A percentile compares a stretch with the other conserved stretches of the same genome.
phyloP scores from a whole-genome alignment of 2,797 vertebrate genomes.

The Pempheris klunzingeri region DNA sequence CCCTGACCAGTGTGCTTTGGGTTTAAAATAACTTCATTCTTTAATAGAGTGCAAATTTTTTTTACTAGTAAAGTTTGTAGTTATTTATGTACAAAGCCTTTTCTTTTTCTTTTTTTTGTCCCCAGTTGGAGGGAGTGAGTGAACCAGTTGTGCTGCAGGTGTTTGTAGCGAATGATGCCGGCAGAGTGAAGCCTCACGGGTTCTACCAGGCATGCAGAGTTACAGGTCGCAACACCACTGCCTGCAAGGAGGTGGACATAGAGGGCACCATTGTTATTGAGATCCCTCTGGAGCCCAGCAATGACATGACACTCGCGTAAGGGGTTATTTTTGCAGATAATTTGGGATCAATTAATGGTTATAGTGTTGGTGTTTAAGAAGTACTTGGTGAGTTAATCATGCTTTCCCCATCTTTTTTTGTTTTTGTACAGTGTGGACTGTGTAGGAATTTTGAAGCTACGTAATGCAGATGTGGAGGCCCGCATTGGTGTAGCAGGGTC shows the following conservation, averaged over 20 bases:
- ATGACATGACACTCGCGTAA: conserved; percentile 97
- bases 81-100: neutral
- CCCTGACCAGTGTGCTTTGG: neutral
- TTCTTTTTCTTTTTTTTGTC: conserved; percentile 10
- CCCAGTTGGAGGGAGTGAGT: conserved; percentile 94
- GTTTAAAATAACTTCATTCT: neutral
- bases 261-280: conserved; percentile 98
- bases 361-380: neutral
- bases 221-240: conserved; percentile 97
- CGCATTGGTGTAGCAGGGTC: conserved; percentile 97
- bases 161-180: conserved; percentile 97
- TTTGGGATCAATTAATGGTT: neutral
- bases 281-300: conserved; percentile 95
- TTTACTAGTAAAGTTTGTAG: conserved; percentile 7
- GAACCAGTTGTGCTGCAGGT: conserved; percentile 96
- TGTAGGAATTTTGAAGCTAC: conserved; percentile 97
- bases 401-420: conserved; percentile 3
- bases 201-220: conserved; percentile 99
- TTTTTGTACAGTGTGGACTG: conserved; percentile 92
- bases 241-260: conserved; percentile 98
- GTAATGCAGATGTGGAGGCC: conserved; percentile 98
- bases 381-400: neutral
- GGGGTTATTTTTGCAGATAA: conserved; percentile 56
- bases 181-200: conserved; percentile 96
- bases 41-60: neutral